Conservation (phyloP, 2,797 vertebrate genomes). For the Agapornis canus region DNA sequence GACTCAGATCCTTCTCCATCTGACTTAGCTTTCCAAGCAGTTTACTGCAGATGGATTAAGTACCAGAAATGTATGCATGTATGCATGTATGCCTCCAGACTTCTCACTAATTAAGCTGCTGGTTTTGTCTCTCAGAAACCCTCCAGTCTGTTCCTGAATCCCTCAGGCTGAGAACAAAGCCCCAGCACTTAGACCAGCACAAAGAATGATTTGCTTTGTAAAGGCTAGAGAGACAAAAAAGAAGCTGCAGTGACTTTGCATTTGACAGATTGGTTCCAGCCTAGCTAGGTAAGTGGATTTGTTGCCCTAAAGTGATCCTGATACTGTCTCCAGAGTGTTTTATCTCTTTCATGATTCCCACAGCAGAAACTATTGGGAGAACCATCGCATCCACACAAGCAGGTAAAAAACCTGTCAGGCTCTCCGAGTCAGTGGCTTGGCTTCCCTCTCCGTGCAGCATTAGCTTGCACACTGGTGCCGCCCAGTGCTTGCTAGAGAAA, state of each 20-base stretch:
- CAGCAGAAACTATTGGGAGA: neutral
- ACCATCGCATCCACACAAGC: fast-evolving
- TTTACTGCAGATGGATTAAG: neutral
- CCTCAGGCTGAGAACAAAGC: neutral
- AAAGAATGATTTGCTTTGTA: neutral
- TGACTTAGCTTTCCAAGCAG: neutral
- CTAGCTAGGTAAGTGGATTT: neutral
- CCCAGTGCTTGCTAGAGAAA: slow-evolving; percentile 13
- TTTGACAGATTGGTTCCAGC: neutral
- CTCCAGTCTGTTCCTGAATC: neutral
- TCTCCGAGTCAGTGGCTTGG: neutral
- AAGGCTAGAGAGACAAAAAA: fast-evolving
- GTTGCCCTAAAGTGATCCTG: neutral
- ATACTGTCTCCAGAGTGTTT: neutral
- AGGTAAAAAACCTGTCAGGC: neutral
- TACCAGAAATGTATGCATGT: neutral
- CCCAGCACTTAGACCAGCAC: neutral
- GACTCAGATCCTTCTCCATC: neutral
- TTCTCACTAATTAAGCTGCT: neutral
- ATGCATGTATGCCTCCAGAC: neutral
- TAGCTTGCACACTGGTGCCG: slow-evolving; percentile 27
- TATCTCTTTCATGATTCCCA: neutral
- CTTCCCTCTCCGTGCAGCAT: neutral
- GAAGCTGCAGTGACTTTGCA: neutral
- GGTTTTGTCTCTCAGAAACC: neutral